A percentile compares a stretch with the other conserved stretches of the same genome.
These are phyloP conservation scores for Cricetomys ansorgei DNA, from an alignment of 2,113 vertebrate genomes.

Conservation along the genomic window DNA sequence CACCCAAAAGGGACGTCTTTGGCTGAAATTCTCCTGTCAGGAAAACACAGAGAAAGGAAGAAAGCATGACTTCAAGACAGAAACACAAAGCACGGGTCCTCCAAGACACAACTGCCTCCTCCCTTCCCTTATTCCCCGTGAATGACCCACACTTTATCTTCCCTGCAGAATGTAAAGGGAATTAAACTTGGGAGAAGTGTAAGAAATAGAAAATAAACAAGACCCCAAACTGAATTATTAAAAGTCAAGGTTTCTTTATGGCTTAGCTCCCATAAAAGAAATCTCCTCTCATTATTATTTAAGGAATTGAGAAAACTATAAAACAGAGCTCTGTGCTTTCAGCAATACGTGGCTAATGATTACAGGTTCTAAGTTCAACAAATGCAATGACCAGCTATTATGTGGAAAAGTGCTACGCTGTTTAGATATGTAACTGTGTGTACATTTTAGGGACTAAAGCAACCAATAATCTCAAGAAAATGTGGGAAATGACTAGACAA, in stretches of 20 bases:
- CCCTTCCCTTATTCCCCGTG: not conserved
- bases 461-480: not conserved
- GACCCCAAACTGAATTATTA: not conserved
- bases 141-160: not conserved
- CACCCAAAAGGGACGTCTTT: slow-evolving; percentile 79
- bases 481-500: not conserved
- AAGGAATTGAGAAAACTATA: not conserved
- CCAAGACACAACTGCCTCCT: not conserved
- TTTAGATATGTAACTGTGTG: not conserved
- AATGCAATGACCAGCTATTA: not conserved
- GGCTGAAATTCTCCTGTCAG: slow-evolving; percentile 84
- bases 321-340: not conserved
- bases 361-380: slow-evolving; percentile 33
- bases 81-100: not conserved
- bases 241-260: not conserved
- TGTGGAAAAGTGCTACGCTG: not conserved
- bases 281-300: not conserved
- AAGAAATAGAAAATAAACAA: slow-evolving; percentile 24
- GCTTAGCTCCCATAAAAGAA: not conserved
- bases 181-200: not conserved
- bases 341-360: not conserved
- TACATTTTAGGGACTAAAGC: not conserved
- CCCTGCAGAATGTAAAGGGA: not conserved
- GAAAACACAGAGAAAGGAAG: not conserved
- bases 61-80: slow-evolving; percentile 40